Base-by-base conservation (phyloP, 2,888 invertebrate genomes). In the Heliconius cydno region DNA sequence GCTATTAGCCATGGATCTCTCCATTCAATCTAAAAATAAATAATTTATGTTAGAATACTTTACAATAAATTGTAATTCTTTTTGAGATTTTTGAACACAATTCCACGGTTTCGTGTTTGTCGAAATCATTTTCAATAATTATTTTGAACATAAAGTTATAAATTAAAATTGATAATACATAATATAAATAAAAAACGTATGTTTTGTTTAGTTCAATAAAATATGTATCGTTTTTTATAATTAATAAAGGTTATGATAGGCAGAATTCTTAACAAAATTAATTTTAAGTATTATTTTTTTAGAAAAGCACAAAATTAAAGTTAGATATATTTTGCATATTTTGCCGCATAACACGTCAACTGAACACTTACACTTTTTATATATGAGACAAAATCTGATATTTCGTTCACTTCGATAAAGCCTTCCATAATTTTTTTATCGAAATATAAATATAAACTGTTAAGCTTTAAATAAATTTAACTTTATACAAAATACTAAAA, bases 1-100 rank as follows among this genome's bases (percentile, higher is more conserved):
- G 96, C 97, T 82, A 98, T 97, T 22, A 98, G 95, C 98, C 98
- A 98, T 10, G 98, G 98, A 91, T 98, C 98, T 86, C 96, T 96
- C 98, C 98, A 98, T 89, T 98, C 98, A 90, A 98, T 98, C 98
- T 98, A 95, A 87, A 96, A 82, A 46, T 28, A 70, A 70, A 46
- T 7, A 46, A 46, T 15, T 70, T 9, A 7, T 46, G 25, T 70
- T 46, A 70, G 41, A 77, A 60, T 65, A 65, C 28, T 25, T 13
- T 25, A 65, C 57, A 72, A 80, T 13, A 71, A 15, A 65, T n/a
- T 75, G 41, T 30, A n/a, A 67, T 15, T 30, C 52, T n/a, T 41
- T 41, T 25, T 25, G 4, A 13, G 12, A 6, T 13, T 6, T 52
- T 41, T 22, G 13, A 68, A 38, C n/a, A 68, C 12, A n/a, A n/a